Evolutionary conservation across 2,113 vertebrate species (phyloP).

Genomic region (Dicentrarchus labrax): DNA sequence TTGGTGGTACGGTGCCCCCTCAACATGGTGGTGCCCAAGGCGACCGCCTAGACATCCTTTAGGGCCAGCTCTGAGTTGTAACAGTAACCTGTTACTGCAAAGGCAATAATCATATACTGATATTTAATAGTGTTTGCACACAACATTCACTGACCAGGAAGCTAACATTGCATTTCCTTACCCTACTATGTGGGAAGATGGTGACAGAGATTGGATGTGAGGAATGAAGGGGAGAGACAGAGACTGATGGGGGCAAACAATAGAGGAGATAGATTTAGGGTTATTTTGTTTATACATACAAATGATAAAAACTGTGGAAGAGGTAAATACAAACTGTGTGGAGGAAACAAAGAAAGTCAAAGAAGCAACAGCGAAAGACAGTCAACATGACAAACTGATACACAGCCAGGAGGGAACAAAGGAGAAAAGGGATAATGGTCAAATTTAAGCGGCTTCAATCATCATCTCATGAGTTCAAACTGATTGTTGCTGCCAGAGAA

Average conservation of each 20-base stretch:
- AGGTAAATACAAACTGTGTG: slow-evolving; percentile 18
- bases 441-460: slow-evolving; percentile 33
- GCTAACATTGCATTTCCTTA: neutral
- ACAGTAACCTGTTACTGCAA: neutral
- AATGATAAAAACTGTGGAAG: slow-evolving; percentile 4
- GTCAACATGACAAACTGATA: slow-evolving; percentile 44
- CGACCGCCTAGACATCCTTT: too few species aligned
- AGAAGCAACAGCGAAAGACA: slow-evolving; percentile 4
- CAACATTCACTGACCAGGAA: neutral
- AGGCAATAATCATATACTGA: neutral
- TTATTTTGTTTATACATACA: neutral
- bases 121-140: neutral
- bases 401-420: slow-evolving; percentile 8
- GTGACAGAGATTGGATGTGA: slow-evolving; percentile 1
- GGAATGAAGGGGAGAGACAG: neutral
- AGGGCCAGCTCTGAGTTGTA: neutral
- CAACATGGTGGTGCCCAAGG: too few species aligned
- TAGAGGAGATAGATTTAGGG: neutral
- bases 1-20: too few species aligned
- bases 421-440: slow-evolving; percentile 14
- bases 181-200: neutral
- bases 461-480: slow-evolving; percentile 18
- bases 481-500: slow-evolving; percentile 31
- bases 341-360: slow-evolving; percentile 24
- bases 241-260: slow-evolving; percentile 22